Evolutionary conservation across 2,113 vertebrate genomes (phyloP).

Genomic region (Hydropotes inermis): DNA sequence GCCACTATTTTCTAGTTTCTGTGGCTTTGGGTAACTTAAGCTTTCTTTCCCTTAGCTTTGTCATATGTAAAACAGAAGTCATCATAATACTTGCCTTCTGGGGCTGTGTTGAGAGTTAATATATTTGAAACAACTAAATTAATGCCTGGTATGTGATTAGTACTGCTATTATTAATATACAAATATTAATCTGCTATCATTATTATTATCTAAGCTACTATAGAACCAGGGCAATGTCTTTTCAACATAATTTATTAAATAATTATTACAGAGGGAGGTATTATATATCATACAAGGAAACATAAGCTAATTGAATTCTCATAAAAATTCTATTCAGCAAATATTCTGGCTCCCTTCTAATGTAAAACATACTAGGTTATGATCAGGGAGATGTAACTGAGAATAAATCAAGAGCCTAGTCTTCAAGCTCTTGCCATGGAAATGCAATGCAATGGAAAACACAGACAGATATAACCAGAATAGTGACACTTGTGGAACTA

Average conservation of each 20-base stretch:
- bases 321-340: background rate
- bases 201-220: background rate
- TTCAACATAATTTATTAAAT: background rate
- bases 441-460: background rate
- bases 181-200: background rate
- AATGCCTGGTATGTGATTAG: background rate
- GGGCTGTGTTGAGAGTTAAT: background rate
- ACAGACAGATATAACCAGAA: background rate
- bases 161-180: background rate
- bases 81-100: background rate
- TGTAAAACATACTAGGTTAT: background rate
- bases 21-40: background rate
- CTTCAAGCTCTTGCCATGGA: background rate
- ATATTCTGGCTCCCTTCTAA: background rate
- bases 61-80: background rate
- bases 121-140: slow-evolving; percentile 15
- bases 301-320: background rate
- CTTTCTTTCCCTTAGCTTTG: background rate
- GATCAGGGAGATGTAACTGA: background rate
- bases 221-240: background rate
- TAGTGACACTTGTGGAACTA: background rate
- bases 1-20: background rate
- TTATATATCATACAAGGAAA: background rate
- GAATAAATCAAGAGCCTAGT: background rate
- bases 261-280: background rate